Base-by-base conservation (phyloP, 2,888 invertebrate species). In the Junonia oenone region DNA sequence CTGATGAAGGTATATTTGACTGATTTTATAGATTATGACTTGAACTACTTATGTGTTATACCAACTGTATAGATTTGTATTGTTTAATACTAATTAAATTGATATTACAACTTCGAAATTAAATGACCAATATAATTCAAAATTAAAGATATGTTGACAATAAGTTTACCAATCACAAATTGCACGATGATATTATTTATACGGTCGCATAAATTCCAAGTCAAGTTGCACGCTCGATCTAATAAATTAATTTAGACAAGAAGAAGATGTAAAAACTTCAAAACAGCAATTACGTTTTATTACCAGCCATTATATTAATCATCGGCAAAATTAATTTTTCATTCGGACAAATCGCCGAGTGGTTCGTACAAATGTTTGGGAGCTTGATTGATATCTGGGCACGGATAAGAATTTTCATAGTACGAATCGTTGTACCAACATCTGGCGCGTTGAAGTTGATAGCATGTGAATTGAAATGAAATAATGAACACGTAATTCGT, bases 281-380 rank as follows among this genome's bases (percentile, higher is more conserved):
- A 78, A 89, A 90, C 86, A 87, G 73, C 90, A 78, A 88, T 90
- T 87, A 90, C 78, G 75, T 82, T 89, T 89, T 85, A 90, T 90
- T 83, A 78, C 83, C 67, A 68, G 69, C 77, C 81, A 88, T 90
- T 88, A 88, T 79, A 89, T 88, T 87, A 90, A 90, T 90, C 89
- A 88, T 87, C 80, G 82, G 82, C 83, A 76, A 87, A 87, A 89
- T 88, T 86, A 87, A 90, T 90, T 88, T 89, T 88, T 88, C 90
- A 88, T 88, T 88, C 81, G 83, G 79, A 88, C 87, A 85, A 89
- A 90, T 90, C 83, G 76, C 80, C 73, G 78, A 78, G 81, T 80
- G 81, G 78, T 78, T 71, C 75, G 68, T 79, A 78, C 79, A 78
- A 83, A 85, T 83, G 81, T 81, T 79, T 84, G 81, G 76, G 72